Evolutionary conservation across 1,140 invertebrate species (phyloP).

Genomic region (Schlechtendalia chinensis): DNA sequence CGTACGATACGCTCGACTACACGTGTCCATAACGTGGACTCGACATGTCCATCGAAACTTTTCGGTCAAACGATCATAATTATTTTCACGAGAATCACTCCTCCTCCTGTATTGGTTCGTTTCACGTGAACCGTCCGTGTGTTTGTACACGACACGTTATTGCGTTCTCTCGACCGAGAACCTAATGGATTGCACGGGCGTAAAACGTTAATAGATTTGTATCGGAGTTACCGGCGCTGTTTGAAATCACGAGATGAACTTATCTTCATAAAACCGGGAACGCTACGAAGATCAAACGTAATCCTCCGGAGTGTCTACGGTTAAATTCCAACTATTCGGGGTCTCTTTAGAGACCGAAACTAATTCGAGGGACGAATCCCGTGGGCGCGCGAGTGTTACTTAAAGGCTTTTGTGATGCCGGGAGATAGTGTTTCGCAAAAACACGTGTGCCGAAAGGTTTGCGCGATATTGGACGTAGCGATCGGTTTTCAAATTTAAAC

Average conservation of each 20-base stretch:
- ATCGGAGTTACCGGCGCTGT: neutral
- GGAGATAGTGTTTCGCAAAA: neutral
- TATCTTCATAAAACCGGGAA: conserved; percentile 30
- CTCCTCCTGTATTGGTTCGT: too few relatives aligned
- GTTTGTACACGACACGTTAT: too few relatives aligned
- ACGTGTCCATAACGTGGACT: too few relatives aligned
- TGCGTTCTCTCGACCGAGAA: too few relatives aligned
- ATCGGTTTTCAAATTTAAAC: neutral
- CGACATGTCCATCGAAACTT: too few relatives aligned
- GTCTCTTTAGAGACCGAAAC: conserved; percentile 32
- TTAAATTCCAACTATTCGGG: conserved; percentile 26
- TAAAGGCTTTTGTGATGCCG: conserved; percentile 20
- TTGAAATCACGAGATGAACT: neutral
- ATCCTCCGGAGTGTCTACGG: conserved; percentile 32
- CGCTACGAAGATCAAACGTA: conserved; percentile 15
- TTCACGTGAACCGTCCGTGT: too few relatives aligned
- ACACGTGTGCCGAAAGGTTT: conserved; percentile 32
- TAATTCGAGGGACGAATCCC: conserved; percentile 25
- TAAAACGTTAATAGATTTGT: conserved; percentile 15
- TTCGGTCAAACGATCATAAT: too few relatives aligned
- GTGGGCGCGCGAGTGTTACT: conserved; percentile 12
- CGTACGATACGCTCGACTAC: too few relatives aligned
- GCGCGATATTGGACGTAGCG: conserved; percentile 2
- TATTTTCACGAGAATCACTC: too few relatives aligned
- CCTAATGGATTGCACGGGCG: neutral